Evolutionary conservation across 2,113 vertebrate species (phyloP), one percentile per base, ranked within the genome.

Genomic region (Hypanus sabinus): DNA sequence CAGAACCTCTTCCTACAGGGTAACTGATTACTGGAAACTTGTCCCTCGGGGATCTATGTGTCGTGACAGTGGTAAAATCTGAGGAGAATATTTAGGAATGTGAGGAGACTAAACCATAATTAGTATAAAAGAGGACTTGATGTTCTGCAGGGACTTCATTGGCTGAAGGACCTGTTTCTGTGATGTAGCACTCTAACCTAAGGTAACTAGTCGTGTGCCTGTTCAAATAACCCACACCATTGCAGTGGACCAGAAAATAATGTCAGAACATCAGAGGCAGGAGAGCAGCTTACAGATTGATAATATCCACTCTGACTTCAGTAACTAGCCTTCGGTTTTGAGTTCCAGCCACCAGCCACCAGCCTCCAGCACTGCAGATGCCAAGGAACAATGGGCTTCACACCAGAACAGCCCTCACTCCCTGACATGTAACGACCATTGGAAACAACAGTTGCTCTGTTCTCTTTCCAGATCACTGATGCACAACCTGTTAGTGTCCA

Each of bases 391-490:
- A 57, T 11, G 22, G 16, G 38, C 46, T 27, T 55, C 20, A 83
- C 80, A 65, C 60, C 60, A 65, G 85, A n/a, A 33, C 14, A 16
- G 14, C n/a, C 85, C n/a, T 12, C 14, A 3, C 57, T 33, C 30
- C n/a, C 14, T 90, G 60, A 65, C 60, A 18, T 60, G 2, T 33
- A 62, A 88, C 85, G n/a, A 16, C 30, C 85, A 90, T 16, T 60
- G 27, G 85, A 20, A 73, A 65, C 6, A 5, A 65, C 60, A 90
- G 60, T 90, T 65, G 30, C 60, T 33, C 57, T 90, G 60, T 18
- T 20, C 62, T 16, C 30, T 57, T 88, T 88, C 60, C 57, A 33
- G 85, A 65, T 88, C 85, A 68, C 85, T 90, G 85, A 90, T 90
- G 85, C 60, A 33, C 60, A 65, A 33, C 30, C 60, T 90, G 60